A percentile compares a stretch with the other conserved stretches of the same genome.
phyloP scores from a whole-genome alignment of 2,797 vertebrate genomes.

The Liasis olivaceus region DNA sequence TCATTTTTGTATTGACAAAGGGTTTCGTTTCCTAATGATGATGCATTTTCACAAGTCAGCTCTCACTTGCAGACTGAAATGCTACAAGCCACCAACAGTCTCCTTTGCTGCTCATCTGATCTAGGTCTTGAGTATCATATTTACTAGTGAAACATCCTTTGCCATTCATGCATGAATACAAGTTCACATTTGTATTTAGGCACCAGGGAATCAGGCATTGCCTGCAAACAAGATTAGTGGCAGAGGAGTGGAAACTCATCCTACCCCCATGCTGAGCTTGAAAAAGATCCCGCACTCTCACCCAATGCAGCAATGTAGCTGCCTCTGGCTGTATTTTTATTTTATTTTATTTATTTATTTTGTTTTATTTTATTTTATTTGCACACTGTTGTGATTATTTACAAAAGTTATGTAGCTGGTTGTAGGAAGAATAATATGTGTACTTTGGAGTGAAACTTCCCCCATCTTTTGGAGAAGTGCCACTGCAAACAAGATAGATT shows the following conservation, averaged over 20 bases:
- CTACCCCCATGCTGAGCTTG: too few species aligned
- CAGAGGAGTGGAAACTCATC: neutral
- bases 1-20: neutral
- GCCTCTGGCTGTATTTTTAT: neutral
- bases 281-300: too few species aligned
- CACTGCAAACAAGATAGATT: conserved; percentile 14
- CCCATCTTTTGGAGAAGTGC: conserved; percentile 28
- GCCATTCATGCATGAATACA: too few species aligned
- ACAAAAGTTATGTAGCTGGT: neutral
- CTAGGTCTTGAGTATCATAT: neutral
- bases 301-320: neutral
- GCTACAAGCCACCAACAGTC: neutral
- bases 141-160: neutral
- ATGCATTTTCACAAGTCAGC: neutral
- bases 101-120: neutral
- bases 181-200: neutral
- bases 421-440: conserved; percentile 10
- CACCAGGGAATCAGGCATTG: neutral
- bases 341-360: neutral
- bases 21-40: neutral
- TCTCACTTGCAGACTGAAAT: neutral
- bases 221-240: neutral
- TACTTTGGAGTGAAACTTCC: conserved; percentile 37
- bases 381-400: neutral
- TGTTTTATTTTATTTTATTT: neutral